These are phyloP conservation scores for Pterostichus madidus DNA, from an alignment of 2,888 invertebrate species.

Conservation along the genomic window DNA sequence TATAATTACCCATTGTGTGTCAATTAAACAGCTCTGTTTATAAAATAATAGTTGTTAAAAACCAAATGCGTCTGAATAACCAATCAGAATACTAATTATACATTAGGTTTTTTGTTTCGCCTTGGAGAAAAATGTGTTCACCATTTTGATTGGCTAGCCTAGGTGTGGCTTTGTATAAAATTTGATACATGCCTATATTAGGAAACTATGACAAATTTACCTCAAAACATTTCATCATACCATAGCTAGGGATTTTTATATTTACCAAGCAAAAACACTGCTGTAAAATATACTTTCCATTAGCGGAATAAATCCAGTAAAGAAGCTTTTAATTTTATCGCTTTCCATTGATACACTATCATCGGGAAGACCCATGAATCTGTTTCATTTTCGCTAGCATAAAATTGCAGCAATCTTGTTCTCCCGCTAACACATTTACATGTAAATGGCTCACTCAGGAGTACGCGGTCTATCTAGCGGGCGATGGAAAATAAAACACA, in stretches of 20 bases:
- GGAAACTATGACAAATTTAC: conserved; percentile 5
- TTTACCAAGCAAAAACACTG: too few species aligned
- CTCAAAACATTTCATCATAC: too few species aligned
- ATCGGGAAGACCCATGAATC: conserved; percentile 52
- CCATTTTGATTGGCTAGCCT: background rate
- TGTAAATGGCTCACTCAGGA: conserved; percentile 58
- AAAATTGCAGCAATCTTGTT: conserved; percentile 55
- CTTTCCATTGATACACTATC: conserved; percentile 40
- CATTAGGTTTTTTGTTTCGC: conserved; percentile 1
- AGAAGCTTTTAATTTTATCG: conserved; percentile 42
- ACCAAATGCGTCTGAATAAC: background rate
- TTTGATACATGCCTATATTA: background rate
- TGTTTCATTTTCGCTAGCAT: conserved; percentile 27
- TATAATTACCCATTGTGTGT: background rate
- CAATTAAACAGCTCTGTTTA: conserved; percentile 1
- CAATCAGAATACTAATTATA: conserved; percentile 19
- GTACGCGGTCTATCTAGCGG: conserved; percentile 23
- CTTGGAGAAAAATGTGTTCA: background rate
- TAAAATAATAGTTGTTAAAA: conserved; percentile 4
- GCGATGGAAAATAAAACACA: conserved; percentile 53
- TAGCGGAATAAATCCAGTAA: conserved; percentile 23
- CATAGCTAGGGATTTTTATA: too few species aligned
- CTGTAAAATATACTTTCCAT: background rate
- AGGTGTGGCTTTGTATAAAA: conserved; percentile 1
- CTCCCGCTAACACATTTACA: conserved; percentile 57